These are phyloP conservation scores for Mechanitis messenoides DNA, from an alignment of 2,888 invertebrate genomes.

Conservation along the genomic window DNA sequence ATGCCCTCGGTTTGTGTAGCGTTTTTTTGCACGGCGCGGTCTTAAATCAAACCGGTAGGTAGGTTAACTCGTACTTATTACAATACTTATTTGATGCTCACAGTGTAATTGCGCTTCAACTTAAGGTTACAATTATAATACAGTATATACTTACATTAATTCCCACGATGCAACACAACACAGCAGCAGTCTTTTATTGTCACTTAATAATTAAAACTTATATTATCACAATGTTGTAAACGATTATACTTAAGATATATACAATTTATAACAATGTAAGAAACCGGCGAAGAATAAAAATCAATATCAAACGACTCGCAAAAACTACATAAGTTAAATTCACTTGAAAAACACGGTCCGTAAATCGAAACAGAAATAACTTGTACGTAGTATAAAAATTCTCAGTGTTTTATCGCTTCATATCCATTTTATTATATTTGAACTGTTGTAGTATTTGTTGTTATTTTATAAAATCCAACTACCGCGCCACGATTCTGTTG, in stretches of 20 bases:
- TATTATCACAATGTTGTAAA: slow-evolving; percentile 27
- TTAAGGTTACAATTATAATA: slow-evolving; percentile 14
- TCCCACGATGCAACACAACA: slow-evolving; percentile 49
- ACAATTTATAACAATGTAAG: slow-evolving; percentile 60
- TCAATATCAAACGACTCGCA: slow-evolving; percentile 64
- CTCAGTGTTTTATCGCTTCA: slow-evolving; percentile 57
- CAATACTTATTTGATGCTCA: slow-evolving; percentile 32
- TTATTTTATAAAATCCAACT: slow-evolving; percentile 74
- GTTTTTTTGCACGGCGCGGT: slow-evolving; percentile 65
- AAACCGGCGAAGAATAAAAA: slow-evolving; percentile 71
- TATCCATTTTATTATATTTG: slow-evolving; percentile 64
- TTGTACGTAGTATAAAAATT: slow-evolving; percentile 52
- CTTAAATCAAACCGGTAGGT: slow-evolving; percentile 69
- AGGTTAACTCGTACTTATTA: slow-evolving; percentile 36
- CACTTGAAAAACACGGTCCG: slow-evolving; percentile 53
- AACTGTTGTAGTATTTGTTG: slow-evolving; percentile 66
- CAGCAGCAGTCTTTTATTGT: slow-evolving; percentile 29
- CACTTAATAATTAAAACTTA: slow-evolving; percentile 28
- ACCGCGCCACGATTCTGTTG: slow-evolving; percentile 75
- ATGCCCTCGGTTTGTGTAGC: slow-evolving; percentile 51
- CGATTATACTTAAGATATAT: slow-evolving; percentile 31
- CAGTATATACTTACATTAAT: slow-evolving; percentile 50
- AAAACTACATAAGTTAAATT: slow-evolving; percentile 44
- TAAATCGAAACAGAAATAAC: slow-evolving; percentile 35
- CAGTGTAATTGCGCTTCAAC: slow-evolving; percentile 25